Evolutionary conservation across 2,888 invertebrate species (phyloP).

Genomic region (Halictus quadricinctus): DNA sequence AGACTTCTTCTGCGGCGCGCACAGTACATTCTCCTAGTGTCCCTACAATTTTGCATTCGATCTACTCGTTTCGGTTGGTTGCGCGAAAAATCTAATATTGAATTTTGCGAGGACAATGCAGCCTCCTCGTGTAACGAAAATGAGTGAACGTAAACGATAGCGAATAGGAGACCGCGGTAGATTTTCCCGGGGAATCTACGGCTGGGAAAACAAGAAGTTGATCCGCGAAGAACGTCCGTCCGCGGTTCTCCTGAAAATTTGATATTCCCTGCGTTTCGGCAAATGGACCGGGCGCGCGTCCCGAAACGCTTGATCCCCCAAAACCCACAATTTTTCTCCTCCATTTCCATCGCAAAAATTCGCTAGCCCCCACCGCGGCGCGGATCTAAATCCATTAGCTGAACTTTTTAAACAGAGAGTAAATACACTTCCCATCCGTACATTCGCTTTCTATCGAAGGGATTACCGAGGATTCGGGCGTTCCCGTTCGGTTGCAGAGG

Average conservation of each 20-base stretch:
- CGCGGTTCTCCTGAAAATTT: not conserved
- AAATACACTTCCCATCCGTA: constrained; percentile 16
- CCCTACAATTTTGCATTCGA: too few species aligned
- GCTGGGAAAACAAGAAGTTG: not conserved
- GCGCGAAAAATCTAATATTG: too few species aligned
- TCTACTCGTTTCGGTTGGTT: too few species aligned
- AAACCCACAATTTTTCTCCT: constrained; percentile 10
- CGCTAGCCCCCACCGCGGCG: not conserved
- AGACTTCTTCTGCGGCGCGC: too few species aligned
- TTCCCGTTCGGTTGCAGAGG: not conserved
- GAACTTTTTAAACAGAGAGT: not conserved
- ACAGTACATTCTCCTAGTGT: too few species aligned
- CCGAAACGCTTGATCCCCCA: not conserved
- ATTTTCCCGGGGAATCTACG: too few species aligned
- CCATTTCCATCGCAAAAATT: not conserved
- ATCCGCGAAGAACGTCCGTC: not conserved
- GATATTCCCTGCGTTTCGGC: not conserved
- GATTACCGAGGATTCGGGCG: constrained; percentile 13
- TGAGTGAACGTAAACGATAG: too few species aligned
- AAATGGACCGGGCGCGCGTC: not conserved
- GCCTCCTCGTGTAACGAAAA: too few species aligned
- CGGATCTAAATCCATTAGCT: constrained; percentile 21
- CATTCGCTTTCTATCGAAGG: constrained; percentile 14
- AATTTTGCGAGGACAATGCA: too few species aligned
- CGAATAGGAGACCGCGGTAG: too few species aligned